phyloP scores from a whole-genome alignment of 1,140 invertebrate species.

The Drosophila murphyi region DNA sequence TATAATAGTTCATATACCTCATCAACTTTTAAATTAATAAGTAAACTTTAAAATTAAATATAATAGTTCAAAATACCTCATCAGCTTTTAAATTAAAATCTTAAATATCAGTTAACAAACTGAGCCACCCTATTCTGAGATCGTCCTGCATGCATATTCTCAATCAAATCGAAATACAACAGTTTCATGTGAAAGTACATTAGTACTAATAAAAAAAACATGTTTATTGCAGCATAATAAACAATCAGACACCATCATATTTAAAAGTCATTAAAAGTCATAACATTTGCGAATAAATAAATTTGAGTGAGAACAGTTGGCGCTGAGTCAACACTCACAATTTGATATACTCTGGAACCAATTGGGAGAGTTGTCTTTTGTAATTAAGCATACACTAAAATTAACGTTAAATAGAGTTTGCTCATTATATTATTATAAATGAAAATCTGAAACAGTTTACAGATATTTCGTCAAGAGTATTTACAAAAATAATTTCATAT shows the following conservation, averaged over 20 bases:
- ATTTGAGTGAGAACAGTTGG: constrained; percentile 37
- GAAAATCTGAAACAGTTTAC: no score
- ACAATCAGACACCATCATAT: constrained; percentile 29
- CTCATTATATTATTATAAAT: no score
- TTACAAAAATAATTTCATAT: no score
- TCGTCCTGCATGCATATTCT: constrained; percentile 1
- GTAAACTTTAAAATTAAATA: background rate
- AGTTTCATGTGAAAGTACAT: background rate
- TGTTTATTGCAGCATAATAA: constrained; percentile 29
- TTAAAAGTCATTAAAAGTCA: constrained; percentile 34
- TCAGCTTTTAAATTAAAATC: background rate
- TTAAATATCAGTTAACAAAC: background rate
- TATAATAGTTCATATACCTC: no score
- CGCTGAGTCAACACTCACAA: constrained; percentile 27
- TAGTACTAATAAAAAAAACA: constrained; percentile 13
- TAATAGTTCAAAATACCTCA: no score
- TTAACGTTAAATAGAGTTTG: no score
- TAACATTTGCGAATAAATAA: constrained; percentile 41
- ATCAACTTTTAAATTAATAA: background rate
- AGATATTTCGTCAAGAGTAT: no score
- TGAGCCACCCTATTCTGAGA: background rate
- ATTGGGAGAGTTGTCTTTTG: no score
- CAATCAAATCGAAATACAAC: background rate
- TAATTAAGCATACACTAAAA: no score
- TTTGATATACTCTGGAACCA: constrained; percentile 19